Base-by-base conservation (phyloP, 1,140 invertebrate genomes). In the Popillia japonica region DNA sequence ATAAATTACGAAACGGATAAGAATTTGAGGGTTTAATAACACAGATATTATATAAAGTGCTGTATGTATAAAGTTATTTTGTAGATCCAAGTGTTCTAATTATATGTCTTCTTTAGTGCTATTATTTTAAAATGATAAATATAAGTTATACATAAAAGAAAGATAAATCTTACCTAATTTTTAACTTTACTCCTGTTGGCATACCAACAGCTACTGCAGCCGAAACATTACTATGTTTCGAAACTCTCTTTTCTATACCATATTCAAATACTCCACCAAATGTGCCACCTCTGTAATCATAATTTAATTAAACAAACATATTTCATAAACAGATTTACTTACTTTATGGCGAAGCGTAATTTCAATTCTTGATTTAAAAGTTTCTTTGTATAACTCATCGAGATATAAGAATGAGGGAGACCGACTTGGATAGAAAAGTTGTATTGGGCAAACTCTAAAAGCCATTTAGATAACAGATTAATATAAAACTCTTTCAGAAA, bases 241-340 rank as follows among this genome's bases (percentile, higher is more conserved):
- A 96, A 14, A 99, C 91, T 87, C 96, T 96, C 82, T 98, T 98
- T 83, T 98, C 96, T 40, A 94, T 93, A 0, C 96, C 96, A 86
- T 98, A 98, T 85, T 98, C 96, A 0, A 96, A 86, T 77, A 95
- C 89, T 2, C 92, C 92, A 34, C 96, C 96, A 86, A 96, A 94
- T 7, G 96, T 95, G 20, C 97, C 96, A 79, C 92, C 88, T 87
- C 96, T 97, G 84, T 23, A 87, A 86, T 77, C 40, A 74, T 72
- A 80, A 80, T 2, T 34, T 17, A 78, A 78, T 74, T 64, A 78
- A 80, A 59, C 84, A 83, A 44, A 80, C n/a, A n/a, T 80, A 73
- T 3, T 27, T 23, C 55, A 42, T 48, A 64, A 34, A 14, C n/a
- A 17, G 64, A 14, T 77, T 76, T 76, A 87, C 90, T 89, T 90